These are phyloP conservation scores for Delichon dasypus DNA, from an alignment of 2,797 vertebrate species.

Conservation along the genomic window DNA sequence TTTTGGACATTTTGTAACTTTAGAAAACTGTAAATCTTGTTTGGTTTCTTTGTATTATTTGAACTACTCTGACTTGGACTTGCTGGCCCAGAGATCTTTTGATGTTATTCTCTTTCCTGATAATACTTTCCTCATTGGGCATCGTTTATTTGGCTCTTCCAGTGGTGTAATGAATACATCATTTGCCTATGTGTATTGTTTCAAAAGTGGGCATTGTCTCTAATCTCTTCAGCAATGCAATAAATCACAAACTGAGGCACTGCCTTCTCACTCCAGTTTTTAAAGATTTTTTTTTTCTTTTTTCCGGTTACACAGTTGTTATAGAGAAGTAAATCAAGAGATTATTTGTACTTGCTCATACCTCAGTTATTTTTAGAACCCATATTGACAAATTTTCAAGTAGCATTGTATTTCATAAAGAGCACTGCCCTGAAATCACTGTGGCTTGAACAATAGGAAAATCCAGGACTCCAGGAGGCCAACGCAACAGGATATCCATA, in stretches of 20 bases:
- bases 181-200: constrained; percentile 15
- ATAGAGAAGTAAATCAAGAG: constrained; percentile 29
- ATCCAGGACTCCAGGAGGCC: constrained; percentile 66
- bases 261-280: constrained; percentile 26
- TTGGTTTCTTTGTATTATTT: neutral
- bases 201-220: constrained; percentile 36
- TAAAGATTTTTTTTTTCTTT: neutral
- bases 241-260: constrained; percentile 31
- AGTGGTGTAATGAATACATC: neutral
- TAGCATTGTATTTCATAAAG: constrained; percentile 71
- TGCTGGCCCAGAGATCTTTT: neutral
- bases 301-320: constrained; percentile 38
- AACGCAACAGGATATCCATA: constrained; percentile 75
- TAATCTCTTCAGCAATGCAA: constrained; percentile 16
- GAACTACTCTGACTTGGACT: neutral
- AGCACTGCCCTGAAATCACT: constrained; percentile 70
- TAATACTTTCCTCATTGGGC: neutral
- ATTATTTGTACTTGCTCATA: constrained; percentile 62
- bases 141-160: neutral
- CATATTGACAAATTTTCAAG: constrained; percentile 70
- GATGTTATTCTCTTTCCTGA: constrained; percentile 3
- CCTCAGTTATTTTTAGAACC: constrained; percentile 70
- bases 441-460: constrained; percentile 76
- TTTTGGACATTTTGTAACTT: neutral
- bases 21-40: neutral